Conservation (phyloP, 2,888 invertebrate species). For the Hydrotaea diabolus region DNA sequence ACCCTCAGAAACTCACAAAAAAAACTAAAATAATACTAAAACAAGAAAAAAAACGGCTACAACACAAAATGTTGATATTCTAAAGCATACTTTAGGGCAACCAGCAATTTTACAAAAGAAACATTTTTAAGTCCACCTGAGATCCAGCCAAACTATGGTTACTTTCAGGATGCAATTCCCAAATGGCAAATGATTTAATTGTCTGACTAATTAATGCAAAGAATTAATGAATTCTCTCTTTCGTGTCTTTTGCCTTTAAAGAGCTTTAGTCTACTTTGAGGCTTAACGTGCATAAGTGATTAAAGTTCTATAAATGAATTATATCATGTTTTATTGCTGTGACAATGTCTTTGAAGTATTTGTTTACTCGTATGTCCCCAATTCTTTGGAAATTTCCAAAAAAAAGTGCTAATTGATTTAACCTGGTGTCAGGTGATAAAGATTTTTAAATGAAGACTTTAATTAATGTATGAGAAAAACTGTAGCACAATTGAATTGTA, state of each 20-base stretch:
- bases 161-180: not conserved
- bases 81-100: not conserved
- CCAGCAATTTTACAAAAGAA: not conserved
- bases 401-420: not conserved
- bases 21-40: not conserved
- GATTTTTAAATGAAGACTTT: not conserved
- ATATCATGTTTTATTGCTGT: not conserved
- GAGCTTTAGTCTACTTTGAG: not conserved
- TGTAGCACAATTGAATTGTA: too few species aligned
- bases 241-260: not conserved
- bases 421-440: not conserved
- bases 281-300: not conserved
- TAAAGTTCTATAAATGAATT: not conserved
- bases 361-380: too few species aligned
- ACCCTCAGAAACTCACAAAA: slow-evolving; percentile 25
- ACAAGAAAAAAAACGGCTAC: not conserved
- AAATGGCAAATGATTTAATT: not conserved
- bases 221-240: not conserved
- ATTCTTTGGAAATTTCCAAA: not conserved
- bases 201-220: not conserved
- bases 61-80: not conserved
- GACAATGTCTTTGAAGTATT: too few species aligned
- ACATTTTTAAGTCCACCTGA: too few species aligned
- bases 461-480: not conserved
- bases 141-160: too few species aligned